Conservation (phyloP, 2,113 vertebrate species). For the Stigmatopora nigra region DNA sequence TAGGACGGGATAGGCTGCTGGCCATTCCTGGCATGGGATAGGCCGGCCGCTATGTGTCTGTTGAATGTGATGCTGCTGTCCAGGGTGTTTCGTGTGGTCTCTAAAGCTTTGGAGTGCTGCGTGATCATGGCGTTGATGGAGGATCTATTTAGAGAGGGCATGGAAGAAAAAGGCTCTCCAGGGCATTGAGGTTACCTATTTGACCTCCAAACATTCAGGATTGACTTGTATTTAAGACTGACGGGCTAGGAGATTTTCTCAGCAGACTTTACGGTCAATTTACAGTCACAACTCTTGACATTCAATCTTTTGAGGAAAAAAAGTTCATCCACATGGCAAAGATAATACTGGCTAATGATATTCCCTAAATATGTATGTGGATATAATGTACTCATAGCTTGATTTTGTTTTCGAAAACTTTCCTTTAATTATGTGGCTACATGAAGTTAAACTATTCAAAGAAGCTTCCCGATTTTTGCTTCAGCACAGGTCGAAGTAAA, state of each 20-base stretch:
- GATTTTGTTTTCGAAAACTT: background rate
- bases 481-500: background rate
- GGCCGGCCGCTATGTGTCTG: constrained; percentile 40
- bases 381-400: background rate
- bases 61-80: constrained; percentile 33
- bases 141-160: constrained; percentile 31
- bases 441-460: background rate
- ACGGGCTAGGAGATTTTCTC: background rate
- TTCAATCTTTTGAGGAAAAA: background rate
- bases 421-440: background rate
- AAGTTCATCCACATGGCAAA: background rate
- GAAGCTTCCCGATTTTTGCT: background rate
- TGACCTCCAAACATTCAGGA: constrained; percentile 30
- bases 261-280: background rate
- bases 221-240: background rate
- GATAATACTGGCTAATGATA: background rate
- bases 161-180: constrained; percentile 28
- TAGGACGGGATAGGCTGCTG: constrained; percentile 47
- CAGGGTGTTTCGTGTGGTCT: constrained; percentile 36
- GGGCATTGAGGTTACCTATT: constrained; percentile 20
- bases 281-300: background rate
- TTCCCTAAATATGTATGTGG: background rate
- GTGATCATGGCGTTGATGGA: constrained; percentile 36
- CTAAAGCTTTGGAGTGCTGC: constrained; percentile 48
- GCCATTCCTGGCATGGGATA: constrained; percentile 45